Evolutionary conservation across 2,113 vertebrate species (phyloP), one percentile per base, ranked within the genome.

Genomic region (Paraplagusia blochii): DNA sequence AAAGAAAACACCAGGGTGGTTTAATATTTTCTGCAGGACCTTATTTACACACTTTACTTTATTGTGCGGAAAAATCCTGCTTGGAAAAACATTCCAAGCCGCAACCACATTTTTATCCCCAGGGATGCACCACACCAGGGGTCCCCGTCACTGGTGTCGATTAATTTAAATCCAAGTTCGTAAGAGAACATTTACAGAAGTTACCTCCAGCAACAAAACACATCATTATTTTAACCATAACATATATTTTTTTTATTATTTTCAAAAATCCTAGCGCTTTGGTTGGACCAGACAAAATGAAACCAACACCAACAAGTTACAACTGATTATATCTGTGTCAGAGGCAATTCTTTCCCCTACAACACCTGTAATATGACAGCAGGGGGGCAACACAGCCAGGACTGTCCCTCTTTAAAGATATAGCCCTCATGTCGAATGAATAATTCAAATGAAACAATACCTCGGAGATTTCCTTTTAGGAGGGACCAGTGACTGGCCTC

Each of bases 401-500:
- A 47, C 74, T 76, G 78, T 75, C 66, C 74, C 77, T 76, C 80
- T 80, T 82, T 87, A 82, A 82, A 79, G 74, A 67, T 79, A 82
- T 83, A 73, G 44, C 74, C 84, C 71, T 77, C 61, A 40, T 85
- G 79, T 74, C 51, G 13, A 11, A 83, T 86, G 79, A 87, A 84
- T 82, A 75, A 86, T 87, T 83, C 77, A 88, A 46, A 59, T 38
- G 40, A 46, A 77, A 76, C 81, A 85, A 85, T 86, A 83, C 81
- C 64, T 47, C 56, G 0, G 68, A 69, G 72, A 77, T 76, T 79
- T 73, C 75, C 74, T 56, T 74, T 74, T 80, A 77, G 77, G 92
- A 90, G 88, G 85, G 90, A 86, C 81, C 81, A 12, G 83, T 86
- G 89, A 88, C 90, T 92, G 86, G 81, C 89, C 91, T 92, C 86